phyloP scores from a whole-genome alignment of 2,797 vertebrate species.

The Lagodon rhomboides region DNA sequence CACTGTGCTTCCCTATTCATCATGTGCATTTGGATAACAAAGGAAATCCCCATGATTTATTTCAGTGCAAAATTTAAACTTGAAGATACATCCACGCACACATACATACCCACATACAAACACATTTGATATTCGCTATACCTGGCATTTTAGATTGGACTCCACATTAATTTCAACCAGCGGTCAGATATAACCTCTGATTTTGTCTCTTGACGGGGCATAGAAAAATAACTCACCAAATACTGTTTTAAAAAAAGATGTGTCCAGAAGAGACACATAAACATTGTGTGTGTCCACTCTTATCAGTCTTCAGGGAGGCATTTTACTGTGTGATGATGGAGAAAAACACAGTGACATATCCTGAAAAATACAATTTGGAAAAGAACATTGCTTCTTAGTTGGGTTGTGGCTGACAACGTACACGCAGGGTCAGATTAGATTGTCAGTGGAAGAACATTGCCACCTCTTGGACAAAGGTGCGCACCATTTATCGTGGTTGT shows the following conservation, averaged over 20 bases:
- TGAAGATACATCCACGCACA: too few species aligned
- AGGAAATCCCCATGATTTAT: too few species aligned
- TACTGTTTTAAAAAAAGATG: neutral
- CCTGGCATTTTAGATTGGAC: neutral
- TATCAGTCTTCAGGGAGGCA: neutral
- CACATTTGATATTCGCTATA: neutral
- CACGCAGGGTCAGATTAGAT: neutral
- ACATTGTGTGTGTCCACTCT: neutral
- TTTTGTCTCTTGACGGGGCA: slow-evolving; percentile 4
- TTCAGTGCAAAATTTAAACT: too few species aligned
- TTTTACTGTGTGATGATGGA: neutral
- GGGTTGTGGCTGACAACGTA: too few species aligned
- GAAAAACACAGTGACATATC: neutral
- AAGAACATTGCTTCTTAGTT: neutral
- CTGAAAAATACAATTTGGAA: neutral
- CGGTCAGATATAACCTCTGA: neutral
- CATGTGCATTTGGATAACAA: too few species aligned
- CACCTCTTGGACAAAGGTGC: slow-evolving; percentile 56
- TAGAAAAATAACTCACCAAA: neutral
- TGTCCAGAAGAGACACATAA: neutral
- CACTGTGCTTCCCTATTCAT: too few species aligned
- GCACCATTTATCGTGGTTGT: neutral
- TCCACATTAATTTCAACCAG: neutral
- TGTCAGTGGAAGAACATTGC: slow-evolving; percentile 35
- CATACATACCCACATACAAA: too few species aligned